phyloP scores from a whole-genome alignment of 2,888 invertebrate genomes.

The Smittia sp. region DNA sequence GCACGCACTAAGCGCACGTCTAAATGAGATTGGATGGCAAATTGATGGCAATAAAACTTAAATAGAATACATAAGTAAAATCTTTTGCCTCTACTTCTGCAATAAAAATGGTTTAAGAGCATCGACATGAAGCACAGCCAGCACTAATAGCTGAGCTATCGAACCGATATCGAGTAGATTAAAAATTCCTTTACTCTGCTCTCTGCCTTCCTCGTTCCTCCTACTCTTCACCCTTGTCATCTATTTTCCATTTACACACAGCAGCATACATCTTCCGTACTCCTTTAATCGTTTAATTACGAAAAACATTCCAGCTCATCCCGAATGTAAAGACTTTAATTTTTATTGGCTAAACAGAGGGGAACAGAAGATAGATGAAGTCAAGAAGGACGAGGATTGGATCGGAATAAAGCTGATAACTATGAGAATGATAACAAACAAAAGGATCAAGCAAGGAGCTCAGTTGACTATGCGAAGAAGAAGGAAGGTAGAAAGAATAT shows the following conservation, averaged over 20 bases:
- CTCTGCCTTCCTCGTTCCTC: slow-evolving; percentile 11
- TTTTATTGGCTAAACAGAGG: neutral
- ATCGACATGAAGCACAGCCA: neutral
- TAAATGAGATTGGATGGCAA: slow-evolving; percentile 12
- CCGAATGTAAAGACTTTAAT: slow-evolving; percentile 8
- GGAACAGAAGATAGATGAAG: no score
- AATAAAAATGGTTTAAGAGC: slow-evolving; percentile 9
- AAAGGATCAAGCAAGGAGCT: neutral
- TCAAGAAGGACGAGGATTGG: neutral
- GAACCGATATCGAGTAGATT: slow-evolving; percentile 36
- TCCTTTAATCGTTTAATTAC: slow-evolving; percentile 36
- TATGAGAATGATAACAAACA: slow-evolving; percentile 24
- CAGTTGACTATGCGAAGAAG: neutral
- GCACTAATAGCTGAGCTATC: neutral
- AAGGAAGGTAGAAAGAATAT: neutral
- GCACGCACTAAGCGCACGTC: neutral
- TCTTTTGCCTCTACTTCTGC: neutral
- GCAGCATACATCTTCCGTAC: neutral
- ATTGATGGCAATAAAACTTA: slow-evolving; percentile 36
- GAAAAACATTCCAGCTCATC: slow-evolving; percentile 11
- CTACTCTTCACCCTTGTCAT: neutral
- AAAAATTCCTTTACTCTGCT: slow-evolving; percentile 28
- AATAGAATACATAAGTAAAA: neutral
- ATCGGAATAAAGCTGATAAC: slow-evolving; percentile 15
- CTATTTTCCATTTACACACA: slow-evolving; percentile 14